Conservation (phyloP, 2,113 vertebrate species). For the Sarotherodon lohbergeri region DNA sequence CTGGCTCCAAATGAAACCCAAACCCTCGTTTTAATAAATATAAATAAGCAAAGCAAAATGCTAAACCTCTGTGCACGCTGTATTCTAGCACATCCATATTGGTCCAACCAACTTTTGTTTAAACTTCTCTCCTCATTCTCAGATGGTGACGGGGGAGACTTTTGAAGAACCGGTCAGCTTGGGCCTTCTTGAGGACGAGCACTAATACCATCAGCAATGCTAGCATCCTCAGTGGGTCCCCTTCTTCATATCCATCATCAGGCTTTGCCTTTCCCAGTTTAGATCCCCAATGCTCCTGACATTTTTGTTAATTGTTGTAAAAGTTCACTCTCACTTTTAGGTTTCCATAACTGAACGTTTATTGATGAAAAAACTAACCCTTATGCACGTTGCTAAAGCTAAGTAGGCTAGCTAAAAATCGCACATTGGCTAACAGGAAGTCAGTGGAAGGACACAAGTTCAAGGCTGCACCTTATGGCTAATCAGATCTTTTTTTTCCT, state of each 20-base stretch:
- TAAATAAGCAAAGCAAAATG: not conserved
- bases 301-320: not conserved
- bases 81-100: not conserved
- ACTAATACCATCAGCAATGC: not conserved
- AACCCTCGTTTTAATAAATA: not conserved
- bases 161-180: not conserved
- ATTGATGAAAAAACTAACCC: not conserved
- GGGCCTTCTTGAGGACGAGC: accelerated
- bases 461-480: not conserved
- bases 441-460: not conserved
- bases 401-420: not conserved
- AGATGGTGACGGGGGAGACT: not conserved
- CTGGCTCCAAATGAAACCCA: not conserved
- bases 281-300: not conserved
- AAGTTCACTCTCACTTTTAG: accelerated
- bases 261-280: not conserved
- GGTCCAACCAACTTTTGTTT: not conserved
- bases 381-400: not conserved
- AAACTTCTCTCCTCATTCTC: not conserved
- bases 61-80: not conserved
- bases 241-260: not conserved
- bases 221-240: not conserved
- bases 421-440: not conserved
- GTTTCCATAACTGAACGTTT: not conserved
- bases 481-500: accelerated